phyloP scores from a whole-genome alignment of 1,140 invertebrate genomes.

The Nasonia longicornis region DNA sequence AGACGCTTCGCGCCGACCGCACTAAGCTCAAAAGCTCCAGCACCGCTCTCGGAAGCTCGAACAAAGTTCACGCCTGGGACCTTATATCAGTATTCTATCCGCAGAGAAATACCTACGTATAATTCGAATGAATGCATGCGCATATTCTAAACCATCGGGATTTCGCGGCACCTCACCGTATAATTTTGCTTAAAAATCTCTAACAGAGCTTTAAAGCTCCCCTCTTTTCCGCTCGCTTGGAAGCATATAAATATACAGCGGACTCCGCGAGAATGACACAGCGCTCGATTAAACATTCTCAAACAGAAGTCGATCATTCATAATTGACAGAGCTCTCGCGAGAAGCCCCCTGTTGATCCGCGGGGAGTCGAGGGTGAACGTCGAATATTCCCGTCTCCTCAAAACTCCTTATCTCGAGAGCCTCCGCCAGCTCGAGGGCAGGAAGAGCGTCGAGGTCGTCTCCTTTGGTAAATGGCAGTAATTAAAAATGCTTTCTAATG shows the following conservation, averaged over 20 bases:
- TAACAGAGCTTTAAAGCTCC: too few relatives aligned
- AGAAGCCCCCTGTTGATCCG: slow-evolving; percentile 24
- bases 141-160: too few relatives aligned
- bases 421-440: background rate
- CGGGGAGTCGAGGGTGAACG: background rate
- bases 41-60: slow-evolving; percentile 8
- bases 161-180: too few relatives aligned
- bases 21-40: background rate
- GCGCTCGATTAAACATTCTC: slow-evolving; percentile 11
- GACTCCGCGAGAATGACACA: background rate
- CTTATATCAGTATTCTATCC: background rate
- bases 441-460: background rate
- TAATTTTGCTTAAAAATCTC: too few relatives aligned
- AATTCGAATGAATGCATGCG: background rate
- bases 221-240: background rate
- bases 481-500: slow-evolving; percentile 42
- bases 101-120: background rate
- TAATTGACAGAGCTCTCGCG: slow-evolving; percentile 16
- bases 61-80: background rate
- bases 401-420: slow-evolving; percentile 39
- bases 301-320: slow-evolving; percentile 29
- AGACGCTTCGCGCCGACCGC: background rate
- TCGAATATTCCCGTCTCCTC: background rate
- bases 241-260: background rate
- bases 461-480: slow-evolving; percentile 13